Conservation (phyloP, 2,113 vertebrate species). For the Malurus elegans region DNA sequence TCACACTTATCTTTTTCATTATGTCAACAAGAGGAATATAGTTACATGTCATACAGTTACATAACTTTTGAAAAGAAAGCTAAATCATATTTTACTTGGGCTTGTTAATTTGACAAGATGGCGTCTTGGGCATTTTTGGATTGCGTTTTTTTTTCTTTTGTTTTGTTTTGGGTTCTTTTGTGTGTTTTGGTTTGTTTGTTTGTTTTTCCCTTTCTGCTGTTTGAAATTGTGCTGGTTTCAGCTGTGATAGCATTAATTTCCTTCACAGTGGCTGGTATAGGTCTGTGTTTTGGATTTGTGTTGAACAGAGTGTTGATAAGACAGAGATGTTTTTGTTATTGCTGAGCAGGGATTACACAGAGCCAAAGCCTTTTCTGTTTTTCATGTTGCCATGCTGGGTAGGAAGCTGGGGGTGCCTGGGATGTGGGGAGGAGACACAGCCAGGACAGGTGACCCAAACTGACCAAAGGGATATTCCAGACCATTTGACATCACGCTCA, state of each 20-base stretch:
- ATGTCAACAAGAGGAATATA: background rate
- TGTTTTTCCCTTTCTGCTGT: background rate
- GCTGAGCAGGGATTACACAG: background rate
- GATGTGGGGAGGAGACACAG: background rate
- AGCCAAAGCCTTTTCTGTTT: background rate
- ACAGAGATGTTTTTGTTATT: background rate
- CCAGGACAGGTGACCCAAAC: background rate
- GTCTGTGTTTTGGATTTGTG: background rate
- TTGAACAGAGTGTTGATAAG: background rate
- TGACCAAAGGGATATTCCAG: background rate
- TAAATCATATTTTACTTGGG: background rate
- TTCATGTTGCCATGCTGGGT: rapidly evolving
- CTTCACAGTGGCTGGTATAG: background rate
- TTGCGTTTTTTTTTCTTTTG: background rate
- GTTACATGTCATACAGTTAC: background rate
- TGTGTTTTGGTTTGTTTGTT: background rate
- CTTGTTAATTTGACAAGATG: background rate
- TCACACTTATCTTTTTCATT: background rate
- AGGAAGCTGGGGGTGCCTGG: rapidly evolving
- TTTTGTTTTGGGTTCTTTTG: too few species aligned
- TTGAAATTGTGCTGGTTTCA: background rate
- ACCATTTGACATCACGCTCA: background rate
- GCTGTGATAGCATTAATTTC: background rate
- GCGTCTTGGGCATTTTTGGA: background rate
- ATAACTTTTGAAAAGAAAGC: background rate